phyloP scores from a whole-genome alignment of 2,888 invertebrate genomes.

The Phlogophora meticulosa region DNA sequence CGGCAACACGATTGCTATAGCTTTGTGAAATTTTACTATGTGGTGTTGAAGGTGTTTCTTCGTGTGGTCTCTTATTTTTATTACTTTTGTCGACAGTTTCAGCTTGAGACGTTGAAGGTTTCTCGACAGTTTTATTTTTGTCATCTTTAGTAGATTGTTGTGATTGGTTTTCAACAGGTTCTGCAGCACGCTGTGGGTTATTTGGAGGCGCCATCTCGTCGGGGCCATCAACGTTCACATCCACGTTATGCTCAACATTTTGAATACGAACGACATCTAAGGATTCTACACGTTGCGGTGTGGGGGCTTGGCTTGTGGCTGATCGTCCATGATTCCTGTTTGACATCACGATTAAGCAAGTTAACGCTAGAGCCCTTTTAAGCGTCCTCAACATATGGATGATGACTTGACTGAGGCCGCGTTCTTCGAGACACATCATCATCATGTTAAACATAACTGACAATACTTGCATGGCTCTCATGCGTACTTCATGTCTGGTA shows the following conservation, averaged over 20 bases:
- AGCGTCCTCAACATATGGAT: constrained; percentile 86
- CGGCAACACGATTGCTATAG: constrained; percentile 87
- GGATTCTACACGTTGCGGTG: constrained; percentile 78
- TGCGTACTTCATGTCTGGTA: constrained; percentile 87
- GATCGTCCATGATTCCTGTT: constrained; percentile 77
- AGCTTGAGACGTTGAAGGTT: constrained; percentile 65
- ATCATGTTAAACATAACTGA: constrained; percentile 90
- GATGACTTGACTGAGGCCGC: constrained; percentile 86
- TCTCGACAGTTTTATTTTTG: constrained; percentile 47
- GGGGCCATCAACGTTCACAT: constrained; percentile 84
- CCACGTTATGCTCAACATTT: constrained; percentile 83
- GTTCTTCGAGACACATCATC: constrained; percentile 89
- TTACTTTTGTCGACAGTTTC: constrained; percentile 52
- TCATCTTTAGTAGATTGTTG: constrained; percentile 55
- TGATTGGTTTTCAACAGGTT: constrained; percentile 20
- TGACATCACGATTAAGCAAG: constrained; percentile 87
- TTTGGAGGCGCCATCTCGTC: constrained; percentile 75
- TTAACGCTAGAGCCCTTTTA: constrained; percentile 86
- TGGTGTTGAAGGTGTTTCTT: constrained; percentile 63
- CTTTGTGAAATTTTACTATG: constrained; percentile 69
- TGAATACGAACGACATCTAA: constrained; percentile 84
- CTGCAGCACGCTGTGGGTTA: constrained; percentile 36
- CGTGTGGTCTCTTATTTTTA: constrained; percentile 55
- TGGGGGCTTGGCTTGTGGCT: constrained; percentile 71
- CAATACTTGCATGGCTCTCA: constrained; percentile 88